Evolutionary conservation across 2,888 invertebrate genomes (phyloP).

Genomic region (Cenopis cana): DNA sequence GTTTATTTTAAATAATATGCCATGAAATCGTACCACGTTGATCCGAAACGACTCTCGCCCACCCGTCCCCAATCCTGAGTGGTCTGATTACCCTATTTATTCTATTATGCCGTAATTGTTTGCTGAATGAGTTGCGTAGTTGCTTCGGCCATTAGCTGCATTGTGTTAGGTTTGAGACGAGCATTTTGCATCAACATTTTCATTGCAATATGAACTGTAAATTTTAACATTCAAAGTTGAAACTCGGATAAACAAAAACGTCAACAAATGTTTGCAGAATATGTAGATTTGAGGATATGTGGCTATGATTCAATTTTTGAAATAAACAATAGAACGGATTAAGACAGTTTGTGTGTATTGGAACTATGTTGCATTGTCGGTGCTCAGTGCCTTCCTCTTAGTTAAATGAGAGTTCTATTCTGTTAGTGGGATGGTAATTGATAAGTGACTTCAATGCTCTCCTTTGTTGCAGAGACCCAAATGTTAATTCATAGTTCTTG

Average conservation of each 20-base stretch:
- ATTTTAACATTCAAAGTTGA: neutral
- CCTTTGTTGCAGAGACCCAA: conserved; percentile 5
- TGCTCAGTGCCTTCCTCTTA: conserved; percentile 9
- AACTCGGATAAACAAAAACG: neutral
- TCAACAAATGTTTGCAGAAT: conserved; percentile 20
- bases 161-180: conserved; percentile 65
- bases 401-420: conserved; percentile 15
- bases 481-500: neutral
- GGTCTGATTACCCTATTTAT: conserved; percentile 84
- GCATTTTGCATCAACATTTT: conserved; percentile 21
- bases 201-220: conserved; percentile 10
- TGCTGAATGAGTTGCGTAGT: conserved; percentile 72
- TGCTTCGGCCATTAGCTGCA: conserved; percentile 73
- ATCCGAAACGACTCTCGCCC: conserved; percentile 48
- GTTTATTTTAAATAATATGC: conserved; percentile 3
- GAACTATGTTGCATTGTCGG: conserved; percentile 22
- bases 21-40: conserved; percentile 27
- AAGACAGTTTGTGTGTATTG: conserved; percentile 26
- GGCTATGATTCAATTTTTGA: conserved; percentile 36
- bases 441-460: conserved; percentile 11
- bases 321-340: conserved; percentile 36
- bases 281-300: conserved; percentile 33
- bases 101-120: conserved; percentile 82
- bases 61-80: conserved; percentile 64
- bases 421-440: conserved; percentile 9